Conservation (phyloP, 2,888 invertebrate genomes). For the Lasioglossum vierecki region DNA sequence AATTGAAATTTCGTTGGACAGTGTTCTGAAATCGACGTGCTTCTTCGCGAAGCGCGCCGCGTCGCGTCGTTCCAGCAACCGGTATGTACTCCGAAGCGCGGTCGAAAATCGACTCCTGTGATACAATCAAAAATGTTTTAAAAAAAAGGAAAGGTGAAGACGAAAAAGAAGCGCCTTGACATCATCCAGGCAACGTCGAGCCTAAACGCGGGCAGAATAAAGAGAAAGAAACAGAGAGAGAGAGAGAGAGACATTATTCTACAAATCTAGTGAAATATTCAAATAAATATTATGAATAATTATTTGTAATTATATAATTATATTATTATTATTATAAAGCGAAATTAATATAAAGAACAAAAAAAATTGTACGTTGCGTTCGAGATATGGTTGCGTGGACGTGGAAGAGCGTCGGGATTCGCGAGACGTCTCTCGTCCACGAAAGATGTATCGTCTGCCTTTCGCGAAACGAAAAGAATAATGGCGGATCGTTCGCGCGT, state of each 20-base stretch:
- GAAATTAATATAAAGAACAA: constrained; percentile 76
- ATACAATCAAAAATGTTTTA: constrained; percentile 75
- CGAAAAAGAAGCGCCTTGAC: constrained; percentile 18
- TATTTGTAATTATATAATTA: constrained; percentile 73
- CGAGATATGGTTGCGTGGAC: constrained; percentile 62
- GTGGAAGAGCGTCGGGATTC: constrained; percentile 20
- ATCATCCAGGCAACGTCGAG: constrained; percentile 39
- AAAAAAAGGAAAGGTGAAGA: not conserved
- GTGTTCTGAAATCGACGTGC: not conserved
- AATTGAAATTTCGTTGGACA: not conserved
- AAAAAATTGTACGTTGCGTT: constrained; percentile 75
- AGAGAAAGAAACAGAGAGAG: constrained; percentile 16
- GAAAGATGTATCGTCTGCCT: not conserved
- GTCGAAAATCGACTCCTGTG: constrained; percentile 80
- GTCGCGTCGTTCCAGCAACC: constrained; percentile 30
- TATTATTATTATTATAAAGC: constrained; percentile 70
- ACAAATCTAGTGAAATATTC: constrained; percentile 83
- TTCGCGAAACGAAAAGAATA: not conserved
- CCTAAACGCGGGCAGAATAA: constrained; percentile 47
- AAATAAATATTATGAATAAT: constrained; percentile 74
- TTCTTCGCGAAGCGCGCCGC: not conserved
- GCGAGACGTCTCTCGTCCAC: constrained; percentile 9
- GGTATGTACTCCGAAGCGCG: constrained; percentile 62
- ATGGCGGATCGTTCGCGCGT: not conserved
- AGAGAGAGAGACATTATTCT: constrained; percentile 72